A percentile compares a stretch with the other conserved stretches of the same genome.
Evolutionary conservation across 2,797 vertebrate genomes (phyloP).

Genomic region (Steatocranus sp.): DNA sequence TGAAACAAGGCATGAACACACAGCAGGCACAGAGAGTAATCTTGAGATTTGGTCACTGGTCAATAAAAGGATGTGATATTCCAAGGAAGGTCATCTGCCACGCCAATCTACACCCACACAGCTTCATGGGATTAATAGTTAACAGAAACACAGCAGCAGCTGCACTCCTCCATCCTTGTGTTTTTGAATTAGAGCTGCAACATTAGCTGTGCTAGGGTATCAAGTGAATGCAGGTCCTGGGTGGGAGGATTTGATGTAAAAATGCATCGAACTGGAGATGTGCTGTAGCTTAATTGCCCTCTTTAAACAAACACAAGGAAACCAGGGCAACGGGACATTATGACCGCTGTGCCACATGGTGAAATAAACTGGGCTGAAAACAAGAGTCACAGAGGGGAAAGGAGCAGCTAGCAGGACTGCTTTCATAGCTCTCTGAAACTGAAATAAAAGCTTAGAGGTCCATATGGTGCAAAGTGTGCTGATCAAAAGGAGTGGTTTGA

Average conservation of each 20-base stretch:
- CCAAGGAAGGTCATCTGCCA: conserved; percentile 20
- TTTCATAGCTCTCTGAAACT: not conserved
- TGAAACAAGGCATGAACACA: not conserved
- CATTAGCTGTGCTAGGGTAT: conserved; percentile 42
- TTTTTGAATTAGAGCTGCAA: conserved; percentile 66
- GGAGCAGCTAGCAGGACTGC: not conserved
- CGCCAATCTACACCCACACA: conserved; percentile 21
- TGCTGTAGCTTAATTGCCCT: conserved; percentile 26
- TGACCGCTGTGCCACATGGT: conserved; percentile 53
- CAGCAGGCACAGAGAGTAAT: not conserved
- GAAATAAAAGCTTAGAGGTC: not conserved
- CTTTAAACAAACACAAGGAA: conserved; percentile 66
- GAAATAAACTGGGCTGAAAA: conserved; percentile 31
- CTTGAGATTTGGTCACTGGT: conserved; percentile 6
- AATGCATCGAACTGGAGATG: conserved; percentile 54
- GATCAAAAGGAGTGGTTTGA: conserved; percentile 16
- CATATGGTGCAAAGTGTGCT: not conserved
- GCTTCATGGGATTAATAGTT: conserved; percentile 74
- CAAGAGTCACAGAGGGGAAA: conserved; percentile 1
- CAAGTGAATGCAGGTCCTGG: conserved; percentile 1
- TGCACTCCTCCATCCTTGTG: conserved; percentile 15
- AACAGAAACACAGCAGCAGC: conserved; percentile 58
- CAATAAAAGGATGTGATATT: conserved; percentile 12
- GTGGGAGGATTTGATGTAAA: conserved; percentile 41
- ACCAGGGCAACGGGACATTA: conserved; percentile 65